Evolutionary conservation across 2,888 invertebrate species (phyloP).

Genomic region (Blera fallax): DNA sequence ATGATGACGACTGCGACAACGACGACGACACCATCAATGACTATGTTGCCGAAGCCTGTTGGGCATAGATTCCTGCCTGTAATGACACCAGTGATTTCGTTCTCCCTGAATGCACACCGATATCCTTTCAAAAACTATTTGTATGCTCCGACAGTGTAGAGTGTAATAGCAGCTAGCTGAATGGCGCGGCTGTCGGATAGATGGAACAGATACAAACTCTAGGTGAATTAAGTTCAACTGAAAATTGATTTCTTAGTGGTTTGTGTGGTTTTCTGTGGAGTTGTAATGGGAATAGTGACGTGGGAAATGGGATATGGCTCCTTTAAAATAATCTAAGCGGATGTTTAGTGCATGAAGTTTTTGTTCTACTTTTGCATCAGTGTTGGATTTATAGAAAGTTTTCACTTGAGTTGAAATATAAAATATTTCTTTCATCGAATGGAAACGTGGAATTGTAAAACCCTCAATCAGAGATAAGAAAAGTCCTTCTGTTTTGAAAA

Average conservation of each 20-base stretch:
- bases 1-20: conserved; percentile 36
- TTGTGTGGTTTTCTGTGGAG: conserved; percentile 33
- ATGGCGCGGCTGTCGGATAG: neutral
- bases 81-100: conserved; percentile 68
- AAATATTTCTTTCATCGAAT: conserved; percentile 21
- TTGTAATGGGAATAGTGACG: conserved; percentile 21
- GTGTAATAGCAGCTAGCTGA: neutral
- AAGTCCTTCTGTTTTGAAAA: neutral
- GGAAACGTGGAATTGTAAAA: conserved; percentile 19
- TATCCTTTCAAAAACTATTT: conserved; percentile 54
- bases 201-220: conserved; percentile 23
- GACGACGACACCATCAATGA: conserved; percentile 22
- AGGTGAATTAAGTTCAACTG: conserved; percentile 68
- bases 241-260: conserved; percentile 67
- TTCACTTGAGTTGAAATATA: conserved; percentile 26
- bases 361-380: neutral
- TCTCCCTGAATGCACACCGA: conserved; percentile 55
- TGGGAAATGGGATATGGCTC: conserved; percentile 29
- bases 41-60: conserved; percentile 45
- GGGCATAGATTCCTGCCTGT: conserved; percentile 60
- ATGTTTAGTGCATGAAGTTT: conserved; percentile 35
- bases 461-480: neutral
- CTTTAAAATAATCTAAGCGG: conserved; percentile 50
- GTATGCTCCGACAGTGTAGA: conserved; percentile 14
- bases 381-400: conserved; percentile 37